Evolutionary conservation across 2,888 invertebrate species (phyloP).

Genomic region (Polyommatus iphigenia): DNA sequence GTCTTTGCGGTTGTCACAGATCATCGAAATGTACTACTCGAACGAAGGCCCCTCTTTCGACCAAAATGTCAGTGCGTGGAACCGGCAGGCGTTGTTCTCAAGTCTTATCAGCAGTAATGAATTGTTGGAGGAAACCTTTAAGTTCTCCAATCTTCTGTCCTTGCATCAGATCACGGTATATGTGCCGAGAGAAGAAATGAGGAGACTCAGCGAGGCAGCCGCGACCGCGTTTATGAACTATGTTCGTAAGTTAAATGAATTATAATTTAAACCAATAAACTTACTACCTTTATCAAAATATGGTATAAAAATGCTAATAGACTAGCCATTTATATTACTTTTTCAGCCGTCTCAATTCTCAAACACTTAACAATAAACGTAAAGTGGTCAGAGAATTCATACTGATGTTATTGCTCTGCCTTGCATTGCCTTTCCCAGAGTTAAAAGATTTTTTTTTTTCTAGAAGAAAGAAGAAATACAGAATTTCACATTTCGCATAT

Average conservation of each 20-base stretch:
- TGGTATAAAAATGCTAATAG: no score
- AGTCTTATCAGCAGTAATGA: conserved; percentile 61
- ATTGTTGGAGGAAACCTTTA: conserved; percentile 63
- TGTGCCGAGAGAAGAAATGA: conserved; percentile 68
- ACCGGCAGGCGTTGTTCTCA: conserved; percentile 70
- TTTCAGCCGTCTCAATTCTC: no score
- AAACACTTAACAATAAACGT: no score
- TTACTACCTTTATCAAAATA: no score
- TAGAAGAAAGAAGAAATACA: no score
- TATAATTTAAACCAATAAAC: no score
- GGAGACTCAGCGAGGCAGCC: conserved; percentile 67
- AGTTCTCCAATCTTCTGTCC: conserved; percentile 68
- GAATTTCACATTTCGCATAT: no score
- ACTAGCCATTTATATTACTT: no score
- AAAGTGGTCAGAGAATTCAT: no score
- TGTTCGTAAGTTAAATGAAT: conserved; percentile 64
- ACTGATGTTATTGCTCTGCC: no score
- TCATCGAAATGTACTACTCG: conserved; percentile 85
- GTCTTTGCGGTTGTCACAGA: conserved; percentile 80
- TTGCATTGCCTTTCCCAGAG: no score
- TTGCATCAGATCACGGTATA: conserved; percentile 68
- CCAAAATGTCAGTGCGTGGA: conserved; percentile 78
- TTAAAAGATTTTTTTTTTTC: no score
- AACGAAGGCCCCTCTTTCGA: conserved; percentile 81
- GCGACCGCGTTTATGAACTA: conserved; percentile 74